Base-by-base conservation (phyloP, 2,888 invertebrate species). In the Diadegma fenestrale region DNA sequence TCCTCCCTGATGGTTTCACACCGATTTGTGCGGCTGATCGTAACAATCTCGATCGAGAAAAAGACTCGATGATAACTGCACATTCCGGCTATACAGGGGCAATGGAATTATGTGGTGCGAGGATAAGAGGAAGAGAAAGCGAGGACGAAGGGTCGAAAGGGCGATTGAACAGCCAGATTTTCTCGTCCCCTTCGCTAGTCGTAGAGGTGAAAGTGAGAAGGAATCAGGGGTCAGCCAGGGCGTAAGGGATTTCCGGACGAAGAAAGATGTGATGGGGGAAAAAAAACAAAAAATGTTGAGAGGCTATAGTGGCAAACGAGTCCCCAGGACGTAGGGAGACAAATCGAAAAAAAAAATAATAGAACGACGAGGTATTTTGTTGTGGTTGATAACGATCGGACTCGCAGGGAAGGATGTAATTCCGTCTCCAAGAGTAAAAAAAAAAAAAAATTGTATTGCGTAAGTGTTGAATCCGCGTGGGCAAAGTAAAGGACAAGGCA, bases 291-390 rank as follows among this genome's bases (percentile, higher is more conserved):
- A 45, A 76, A 63, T 37, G 8, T 7, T n/a, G 69, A 58, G 7
- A 51, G 12, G 45, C 22, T 26, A 22, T 5, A 30, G n/a, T 37
- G 58, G 77, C 68, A 66, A 72, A 51, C 19, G 41, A 66, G 66
- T 64, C 66, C 79, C 75, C 26, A 51, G 58, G 75, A 64, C 41
- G 75, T 75, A 71, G 82, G 64, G 61, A 82, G 82, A 80, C 80
- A 82, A 82, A 85, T 76, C 71, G 79, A 61, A 76, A 76, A 61
- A 76, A 76, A 80, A 82, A 79, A 85, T 80, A 80, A 82, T 72
- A 72, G 77, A 80, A 73, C 71, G 41, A n/a, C 43, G 6, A 43
- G 54, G 64, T 17, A 17, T 30, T 66, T 45, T n/a, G 33, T 58
- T 19, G 66, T 22, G 71, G 64, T 73, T 45, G 82, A 66, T 80